Evolutionary conservation across 1,140 invertebrate species (phyloP), one percentile per base, ranked within the genome.

Genomic region (Panonychus citri): DNA sequence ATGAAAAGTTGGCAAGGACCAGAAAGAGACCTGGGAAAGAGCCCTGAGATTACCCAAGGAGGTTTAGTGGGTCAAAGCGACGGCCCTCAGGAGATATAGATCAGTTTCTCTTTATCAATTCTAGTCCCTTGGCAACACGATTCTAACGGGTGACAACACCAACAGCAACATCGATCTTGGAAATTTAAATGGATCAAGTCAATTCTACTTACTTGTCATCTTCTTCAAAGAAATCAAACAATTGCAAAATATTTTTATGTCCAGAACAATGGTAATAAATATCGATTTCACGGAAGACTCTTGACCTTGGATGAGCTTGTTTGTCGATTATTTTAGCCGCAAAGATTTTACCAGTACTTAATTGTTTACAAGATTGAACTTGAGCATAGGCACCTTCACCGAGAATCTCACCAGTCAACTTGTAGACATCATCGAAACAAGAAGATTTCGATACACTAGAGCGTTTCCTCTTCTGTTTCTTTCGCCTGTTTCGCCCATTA

Each of bases 261-360:
- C 85, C 86, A 69, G 88, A 82, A 71, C 90, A 97, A 71, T 95
- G 83, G 72, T 94, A 85, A 76, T 96, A 96, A 61, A 89, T 95
- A 73, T 98, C 90, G 62, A 98, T 88, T 72, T 98, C 93, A 59
- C 89, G 85, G 75, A 96, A 91, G 43, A 96, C 90, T 64, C 90
- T 77, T 63, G 80, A 81, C 60, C 91, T 78, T 62, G 84, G 84
- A 72, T 93, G 85, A 53, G 84, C 84, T 62, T 87, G 83, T 70
- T 93, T 86, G 67, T 95, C 91, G 62, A 95, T 87, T 76, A 79
- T 73, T 69, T 97, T 97, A 55, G 96, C 91, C 48, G 93, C 93
- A 71, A 82, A 95, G 71, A 95, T 89, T 69, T 85, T 76, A 60
- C 85, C 82, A 54, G 83, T 91, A 69, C 82, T 82, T 58, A 85